Conservation (phyloP, 2,113 vertebrate genomes). For the Solea senegalensis region DNA sequence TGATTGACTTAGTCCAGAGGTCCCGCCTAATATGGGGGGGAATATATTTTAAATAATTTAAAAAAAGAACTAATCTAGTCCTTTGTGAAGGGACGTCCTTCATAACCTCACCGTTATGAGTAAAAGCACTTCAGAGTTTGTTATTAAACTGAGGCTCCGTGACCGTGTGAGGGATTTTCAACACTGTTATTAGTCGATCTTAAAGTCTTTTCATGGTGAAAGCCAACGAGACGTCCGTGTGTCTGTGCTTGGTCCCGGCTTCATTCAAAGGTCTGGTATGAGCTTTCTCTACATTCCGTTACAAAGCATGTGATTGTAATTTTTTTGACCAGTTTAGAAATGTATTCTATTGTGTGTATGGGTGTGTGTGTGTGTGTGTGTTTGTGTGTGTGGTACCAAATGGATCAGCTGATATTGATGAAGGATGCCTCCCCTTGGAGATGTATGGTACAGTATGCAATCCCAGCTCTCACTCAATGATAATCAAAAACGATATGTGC, state of each 20-base stretch:
- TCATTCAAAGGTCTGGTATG: slow-evolving; percentile 56
- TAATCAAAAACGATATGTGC: slow-evolving; percentile 77
- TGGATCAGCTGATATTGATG: slow-evolving; percentile 68
- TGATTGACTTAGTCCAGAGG: slow-evolving; percentile 55
- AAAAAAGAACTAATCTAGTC: slow-evolving; percentile 50
- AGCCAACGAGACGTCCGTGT: slow-evolving; percentile 43
- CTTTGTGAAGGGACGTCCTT: slow-evolving; percentile 50
- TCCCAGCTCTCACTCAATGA: slow-evolving; percentile 74
- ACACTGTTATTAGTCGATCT: slow-evolving; percentile 27
- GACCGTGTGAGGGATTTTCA: slow-evolving; percentile 35
- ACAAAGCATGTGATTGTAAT: slow-evolving; percentile 78
- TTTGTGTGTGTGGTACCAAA: slow-evolving; percentile 21
- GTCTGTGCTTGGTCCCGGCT: slow-evolving; percentile 40
- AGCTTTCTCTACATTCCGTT: slow-evolving; percentile 80
- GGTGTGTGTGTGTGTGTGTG: slow-evolving; percentile 13
- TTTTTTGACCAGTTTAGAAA: slow-evolving; percentile 55
- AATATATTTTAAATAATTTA: slow-evolving; percentile 73
- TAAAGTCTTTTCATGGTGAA: slow-evolving; percentile 29
- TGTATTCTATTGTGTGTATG: slow-evolving; percentile 32
- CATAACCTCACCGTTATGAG: slow-evolving; percentile 38
- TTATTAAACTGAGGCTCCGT: slow-evolving; percentile 30
- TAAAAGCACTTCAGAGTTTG: slow-evolving; percentile 55
- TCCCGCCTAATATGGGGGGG: slow-evolving; percentile 43
- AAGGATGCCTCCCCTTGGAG: slow-evolving; percentile 69
- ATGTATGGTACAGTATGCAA: slow-evolving; percentile 76